Evolutionary conservation across 1,140 invertebrate genomes (phyloP).

Genomic region (Whitmania pigra): DNA sequence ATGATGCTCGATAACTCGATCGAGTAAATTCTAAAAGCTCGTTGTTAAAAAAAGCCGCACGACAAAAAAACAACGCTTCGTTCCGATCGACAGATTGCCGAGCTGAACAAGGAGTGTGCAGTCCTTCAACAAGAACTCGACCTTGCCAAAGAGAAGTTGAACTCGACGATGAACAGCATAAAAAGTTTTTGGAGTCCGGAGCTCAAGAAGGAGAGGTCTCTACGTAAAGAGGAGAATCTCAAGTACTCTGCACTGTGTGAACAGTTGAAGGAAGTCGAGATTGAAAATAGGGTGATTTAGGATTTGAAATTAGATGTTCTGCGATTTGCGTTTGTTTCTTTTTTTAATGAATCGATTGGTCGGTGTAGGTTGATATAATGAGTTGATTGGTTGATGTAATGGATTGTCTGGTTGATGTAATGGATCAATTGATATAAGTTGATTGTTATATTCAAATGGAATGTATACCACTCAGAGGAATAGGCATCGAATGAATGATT

Average conservation of each 20-base stretch:
- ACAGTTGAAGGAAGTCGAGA: constrained; percentile 86
- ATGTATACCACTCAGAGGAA: not conserved
- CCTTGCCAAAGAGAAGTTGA: constrained; percentile 90
- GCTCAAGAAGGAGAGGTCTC: constrained; percentile 87
- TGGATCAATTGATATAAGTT: no score
- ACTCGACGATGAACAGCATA: constrained; percentile 96
- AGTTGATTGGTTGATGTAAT: no score
- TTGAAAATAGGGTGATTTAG: constrained; percentile 80
- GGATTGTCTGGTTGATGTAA: no score
- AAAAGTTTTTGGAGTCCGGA: constrained; percentile 99
- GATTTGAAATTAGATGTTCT: not conserved
- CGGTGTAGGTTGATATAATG: not conserved
- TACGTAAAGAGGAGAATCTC: constrained; percentile 91
- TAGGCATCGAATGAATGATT: not conserved
- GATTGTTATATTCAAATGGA: no score
- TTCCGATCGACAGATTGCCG: constrained; percentile 44
- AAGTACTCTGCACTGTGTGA: constrained; percentile 93
- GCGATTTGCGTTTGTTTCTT: not conserved
- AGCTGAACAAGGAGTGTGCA: constrained; percentile 86
- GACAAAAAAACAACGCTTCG: no score
- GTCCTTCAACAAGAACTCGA: constrained; percentile 91
- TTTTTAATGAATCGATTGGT: not conserved
- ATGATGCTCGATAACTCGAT: no score
- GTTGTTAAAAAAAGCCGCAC: no score
- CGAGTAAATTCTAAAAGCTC: no score